These are phyloP conservation scores for Microplitis demolitor DNA, from an alignment of 1,140 invertebrate species.

Conservation along the genomic window DNA sequence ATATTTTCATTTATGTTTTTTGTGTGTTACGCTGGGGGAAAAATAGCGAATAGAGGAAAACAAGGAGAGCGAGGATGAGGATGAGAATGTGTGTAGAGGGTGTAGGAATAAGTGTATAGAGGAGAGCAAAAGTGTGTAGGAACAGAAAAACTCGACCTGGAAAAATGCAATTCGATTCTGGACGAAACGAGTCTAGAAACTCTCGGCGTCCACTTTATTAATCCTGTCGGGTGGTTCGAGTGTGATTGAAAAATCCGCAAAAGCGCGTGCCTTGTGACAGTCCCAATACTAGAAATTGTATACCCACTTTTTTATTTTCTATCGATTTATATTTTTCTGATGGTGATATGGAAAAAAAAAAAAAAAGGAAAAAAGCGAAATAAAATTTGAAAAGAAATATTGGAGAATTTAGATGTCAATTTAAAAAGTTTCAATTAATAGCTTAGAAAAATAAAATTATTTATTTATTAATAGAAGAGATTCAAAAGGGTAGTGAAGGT, in stretches of 20 bases:
- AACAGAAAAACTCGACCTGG: constrained; percentile 34
- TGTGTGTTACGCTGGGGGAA: neutral
- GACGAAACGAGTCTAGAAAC: constrained; percentile 54
- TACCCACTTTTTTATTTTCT: neutral
- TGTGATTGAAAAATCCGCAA: constrained; percentile 52
- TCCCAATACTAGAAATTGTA: neutral
- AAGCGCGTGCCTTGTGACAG: constrained; percentile 31
- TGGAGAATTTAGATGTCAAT: too few relatives aligned
- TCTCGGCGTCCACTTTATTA: constrained; percentile 49
- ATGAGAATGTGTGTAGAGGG: too few relatives aligned
- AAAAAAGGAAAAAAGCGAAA: too few relatives aligned
- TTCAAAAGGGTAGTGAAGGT: neutral
- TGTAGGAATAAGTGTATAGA: constrained; percentile 31
- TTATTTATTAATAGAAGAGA: neutral
- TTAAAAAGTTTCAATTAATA: too few relatives aligned
- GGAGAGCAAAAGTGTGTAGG: constrained; percentile 27
- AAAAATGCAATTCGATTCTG: constrained; percentile 56
- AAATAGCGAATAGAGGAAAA: too few relatives aligned
- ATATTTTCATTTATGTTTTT: neutral
- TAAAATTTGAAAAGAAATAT: too few relatives aligned
- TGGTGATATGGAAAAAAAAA: too few relatives aligned
- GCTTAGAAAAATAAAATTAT: too few relatives aligned
- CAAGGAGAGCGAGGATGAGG: too few relatives aligned
- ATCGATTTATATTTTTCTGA: neutral
- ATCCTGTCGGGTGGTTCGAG: constrained; percentile 42